These are phyloP conservation scores for Enteromius treurensis DNA, from an alignment of 2,797 vertebrate species.

Conservation along the genomic window DNA sequence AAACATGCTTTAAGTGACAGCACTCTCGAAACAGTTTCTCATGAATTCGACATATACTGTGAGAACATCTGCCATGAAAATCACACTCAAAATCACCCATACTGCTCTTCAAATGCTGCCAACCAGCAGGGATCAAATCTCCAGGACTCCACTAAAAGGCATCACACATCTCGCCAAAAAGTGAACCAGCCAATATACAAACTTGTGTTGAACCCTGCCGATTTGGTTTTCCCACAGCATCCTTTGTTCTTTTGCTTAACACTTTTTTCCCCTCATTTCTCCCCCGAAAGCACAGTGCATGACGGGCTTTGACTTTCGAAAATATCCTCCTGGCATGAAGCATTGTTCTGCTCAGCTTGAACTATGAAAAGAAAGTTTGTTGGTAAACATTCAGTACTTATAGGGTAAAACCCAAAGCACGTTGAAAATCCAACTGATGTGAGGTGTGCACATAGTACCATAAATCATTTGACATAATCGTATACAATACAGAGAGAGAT, in stretches of 20 bases:
- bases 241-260: slow-evolving; percentile 15
- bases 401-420: slow-evolving; percentile 22
- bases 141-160: not conserved
- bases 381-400: slow-evolving; percentile 47
- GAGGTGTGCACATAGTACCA: not conserved
- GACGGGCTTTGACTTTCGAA: not conserved
- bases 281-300: slow-evolving; percentile 7
- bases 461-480: not conserved
- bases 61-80: slow-evolving; percentile 4
- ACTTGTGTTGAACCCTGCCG: slow-evolving; percentile 9
- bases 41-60: slow-evolving; percentile 6
- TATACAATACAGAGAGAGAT: not conserved
- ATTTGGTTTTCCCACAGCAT: slow-evolving; percentile 24
- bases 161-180: not conserved
- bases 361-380: slow-evolving; percentile 38
- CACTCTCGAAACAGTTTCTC: not conserved
- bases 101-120: slow-evolving; percentile 12
- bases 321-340: slow-evolving; percentile 10
- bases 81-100: slow-evolving; percentile 2
- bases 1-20: not conserved
- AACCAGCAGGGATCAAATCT: slow-evolving; percentile 20
- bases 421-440: not conserved
- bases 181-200: not conserved
- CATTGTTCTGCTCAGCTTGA: slow-evolving; percentile 14
- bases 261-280: not conserved